A percentile compares a stretch with the other conserved stretches of the same genome.
Evolutionary conservation across 2,888 invertebrate genomes (phyloP).

Genomic region (Pyrrhosoma nymphula): DNA sequence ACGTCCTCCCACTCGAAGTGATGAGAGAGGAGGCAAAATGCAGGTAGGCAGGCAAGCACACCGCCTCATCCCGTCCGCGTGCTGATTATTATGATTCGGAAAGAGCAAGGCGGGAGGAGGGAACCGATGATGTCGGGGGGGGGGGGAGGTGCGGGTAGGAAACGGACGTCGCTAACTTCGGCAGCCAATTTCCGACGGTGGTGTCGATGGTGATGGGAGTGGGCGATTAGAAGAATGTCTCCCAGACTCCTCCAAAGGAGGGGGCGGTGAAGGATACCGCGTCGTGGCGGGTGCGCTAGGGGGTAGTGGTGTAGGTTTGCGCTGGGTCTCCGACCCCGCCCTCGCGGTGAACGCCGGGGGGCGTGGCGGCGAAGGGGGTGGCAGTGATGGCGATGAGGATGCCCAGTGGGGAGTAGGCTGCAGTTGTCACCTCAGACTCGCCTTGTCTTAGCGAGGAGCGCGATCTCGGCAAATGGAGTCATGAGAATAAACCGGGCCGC

Average conservation of each 20-base stretch:
- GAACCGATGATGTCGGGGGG: no score
- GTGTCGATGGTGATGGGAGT: conserved; percentile 3
- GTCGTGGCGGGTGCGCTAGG: no score
- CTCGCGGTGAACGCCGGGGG: neutral
- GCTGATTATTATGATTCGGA: neutral
- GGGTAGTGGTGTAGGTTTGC: neutral
- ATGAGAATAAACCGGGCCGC: no score
- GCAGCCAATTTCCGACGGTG: conserved; percentile 31
- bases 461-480: no score
- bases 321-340: neutral
- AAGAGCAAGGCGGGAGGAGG: neutral
- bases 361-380: neutral
- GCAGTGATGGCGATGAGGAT: neutral
- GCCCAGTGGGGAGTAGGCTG: no score
- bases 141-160: no score
- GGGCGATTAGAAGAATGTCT: neutral
- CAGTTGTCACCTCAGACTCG: no score
- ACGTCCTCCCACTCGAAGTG: neutral
- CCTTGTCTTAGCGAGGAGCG: no score
- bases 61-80: neutral
- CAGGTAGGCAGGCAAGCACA: neutral
- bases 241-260: neutral
- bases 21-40: neutral
- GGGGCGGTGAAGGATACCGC: no score
- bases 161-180: neutral